Conservation (phyloP, 1,140 invertebrate genomes). For the Lucilia cuprina region DNA sequence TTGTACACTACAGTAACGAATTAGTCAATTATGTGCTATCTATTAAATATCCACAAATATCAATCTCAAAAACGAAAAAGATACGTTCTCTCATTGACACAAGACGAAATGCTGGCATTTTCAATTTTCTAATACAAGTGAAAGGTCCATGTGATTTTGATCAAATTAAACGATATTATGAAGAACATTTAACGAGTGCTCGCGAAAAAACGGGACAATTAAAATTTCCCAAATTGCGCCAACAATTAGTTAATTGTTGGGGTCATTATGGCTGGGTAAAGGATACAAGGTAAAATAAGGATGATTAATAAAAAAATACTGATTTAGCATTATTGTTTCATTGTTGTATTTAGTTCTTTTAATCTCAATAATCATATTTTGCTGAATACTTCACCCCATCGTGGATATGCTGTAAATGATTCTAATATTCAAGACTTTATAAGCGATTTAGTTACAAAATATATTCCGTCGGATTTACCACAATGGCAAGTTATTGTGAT, state of each 20-base stretch:
- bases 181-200: constrained; percentile 66
- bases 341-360: constrained; percentile 64
- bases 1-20: constrained; percentile 55
- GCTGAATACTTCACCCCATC: constrained; percentile 68
- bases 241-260: constrained; percentile 69
- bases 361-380: constrained; percentile 76
- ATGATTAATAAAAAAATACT: not conserved
- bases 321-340: not conserved
- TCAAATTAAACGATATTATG: constrained; percentile 62
- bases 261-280: constrained; percentile 74
- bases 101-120: constrained; percentile 73
- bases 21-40: constrained; percentile 62
- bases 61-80: constrained; percentile 71
- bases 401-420: constrained; percentile 73
- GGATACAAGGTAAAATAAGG: constrained; percentile 50
- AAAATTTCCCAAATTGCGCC: constrained; percentile 69
- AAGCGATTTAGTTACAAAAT: constrained; percentile 79
- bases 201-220: constrained; percentile 67
- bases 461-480: constrained; percentile 71
- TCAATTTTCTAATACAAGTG: constrained; percentile 71
- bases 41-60: constrained; percentile 67
- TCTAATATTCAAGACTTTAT: constrained; percentile 81
- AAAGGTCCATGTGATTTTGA: constrained; percentile 66
- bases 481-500: constrained; percentile 85
- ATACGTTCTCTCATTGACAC: constrained; percentile 73